A percentile compares a stretch with the other conserved stretches of the same genome.
These are phyloP conservation scores for Salvelinus fontinalis DNA, from an alignment of 2,113 vertebrate species.

Conservation along the genomic window DNA sequence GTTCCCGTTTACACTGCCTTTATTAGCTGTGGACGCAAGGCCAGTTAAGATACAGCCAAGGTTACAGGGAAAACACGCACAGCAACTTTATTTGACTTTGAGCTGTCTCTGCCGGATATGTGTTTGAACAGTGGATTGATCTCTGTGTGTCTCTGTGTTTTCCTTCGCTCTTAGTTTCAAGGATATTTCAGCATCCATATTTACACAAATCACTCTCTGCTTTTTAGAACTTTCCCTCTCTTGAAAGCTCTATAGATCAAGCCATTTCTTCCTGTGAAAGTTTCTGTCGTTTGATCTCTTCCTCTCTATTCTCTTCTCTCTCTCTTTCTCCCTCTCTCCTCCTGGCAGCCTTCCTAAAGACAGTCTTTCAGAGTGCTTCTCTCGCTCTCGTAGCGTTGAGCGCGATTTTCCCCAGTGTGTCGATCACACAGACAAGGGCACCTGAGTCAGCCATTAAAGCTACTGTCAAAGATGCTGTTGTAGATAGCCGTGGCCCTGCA, in stretches of 20 bases:
- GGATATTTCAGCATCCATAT: slow-evolving; percentile 42
- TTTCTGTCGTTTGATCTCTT: slow-evolving; percentile 47
- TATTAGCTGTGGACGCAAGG: slow-evolving; percentile 27
- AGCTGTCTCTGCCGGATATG: slow-evolving; percentile 25
- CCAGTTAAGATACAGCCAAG: slow-evolving; percentile 47
- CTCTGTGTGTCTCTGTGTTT: not conserved
- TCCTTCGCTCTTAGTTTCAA: slow-evolving; percentile 46
- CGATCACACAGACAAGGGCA: slow-evolving; percentile 11
- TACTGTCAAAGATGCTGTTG: not conserved
- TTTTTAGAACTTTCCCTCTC: slow-evolving; percentile 10
- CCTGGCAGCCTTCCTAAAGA: not conserved
- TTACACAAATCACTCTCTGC: slow-evolving; percentile 22
- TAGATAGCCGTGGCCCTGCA: not conserved
- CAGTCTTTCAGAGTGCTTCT: not conserved
- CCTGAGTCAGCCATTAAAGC: slow-evolving; percentile 14
- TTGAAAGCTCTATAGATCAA: slow-evolving; percentile 22
- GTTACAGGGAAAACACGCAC: slow-evolving; percentile 34
- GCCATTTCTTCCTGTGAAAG: slow-evolving; percentile 16
- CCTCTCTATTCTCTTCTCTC: slow-evolving; percentile 6
- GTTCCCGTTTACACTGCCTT: slow-evolving; percentile 26
- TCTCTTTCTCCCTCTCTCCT: slow-evolving; percentile 1
- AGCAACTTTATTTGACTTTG: slow-evolving; percentile 18
- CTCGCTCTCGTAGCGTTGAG: not conserved
- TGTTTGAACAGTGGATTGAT: slow-evolving; percentile 18
- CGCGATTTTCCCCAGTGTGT: not conserved